Percentiles rank a stretch among this genome's conserved stretches.
phyloP scores from a whole-genome alignment of 2,797 vertebrate species.

The Enteromius anoplus region DNA sequence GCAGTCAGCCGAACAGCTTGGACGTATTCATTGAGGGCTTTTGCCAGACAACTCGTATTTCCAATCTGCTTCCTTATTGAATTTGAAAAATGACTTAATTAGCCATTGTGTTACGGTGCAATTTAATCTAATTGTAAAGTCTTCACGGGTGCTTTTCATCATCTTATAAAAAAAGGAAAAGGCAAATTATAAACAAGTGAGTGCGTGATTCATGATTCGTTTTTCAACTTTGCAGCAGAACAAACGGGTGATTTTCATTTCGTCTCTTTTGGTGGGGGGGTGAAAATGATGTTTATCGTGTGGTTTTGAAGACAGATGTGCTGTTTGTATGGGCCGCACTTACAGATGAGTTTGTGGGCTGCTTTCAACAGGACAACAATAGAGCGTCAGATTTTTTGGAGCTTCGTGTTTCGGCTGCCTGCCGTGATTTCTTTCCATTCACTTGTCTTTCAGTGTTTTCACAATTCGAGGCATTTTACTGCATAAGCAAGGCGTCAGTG shows the following conservation, averaged over 20 bases:
- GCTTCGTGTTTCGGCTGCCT: conserved; percentile 4
- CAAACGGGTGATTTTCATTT: conserved; percentile 60
- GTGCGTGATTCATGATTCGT: conserved; percentile 54
- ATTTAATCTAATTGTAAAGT: conserved; percentile 66
- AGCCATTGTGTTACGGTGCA: conserved; percentile 65
- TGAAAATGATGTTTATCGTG: conserved; percentile 64
- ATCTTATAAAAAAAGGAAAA: conserved; percentile 63
- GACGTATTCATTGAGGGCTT: conserved; percentile 10
- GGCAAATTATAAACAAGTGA: conserved; percentile 70
- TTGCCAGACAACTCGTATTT: conserved; percentile 21
- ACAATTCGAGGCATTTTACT: conserved; percentile 6
- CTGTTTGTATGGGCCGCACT: conserved; percentile 56
- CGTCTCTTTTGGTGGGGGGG: conserved; percentile 56
- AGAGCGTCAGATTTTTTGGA: conserved; percentile 11
- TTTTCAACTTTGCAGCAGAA: conserved; percentile 58
- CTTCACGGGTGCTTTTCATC: conserved; percentile 73
- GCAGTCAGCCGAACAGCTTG: conserved; percentile 32
- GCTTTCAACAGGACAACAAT: conserved; percentile 43
- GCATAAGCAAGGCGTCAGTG: neutral
- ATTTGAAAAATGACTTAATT: conserved; percentile 80
- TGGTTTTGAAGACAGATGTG: conserved; percentile 51
- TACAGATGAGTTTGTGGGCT: conserved; percentile 41
- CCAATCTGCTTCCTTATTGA: conserved; percentile 67
- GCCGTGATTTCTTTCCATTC: neutral
- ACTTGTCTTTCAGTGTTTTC: conserved; percentile 19